Conservation (phyloP, 2,797 vertebrate genomes). For the Acipenser ruthenus region DNA sequence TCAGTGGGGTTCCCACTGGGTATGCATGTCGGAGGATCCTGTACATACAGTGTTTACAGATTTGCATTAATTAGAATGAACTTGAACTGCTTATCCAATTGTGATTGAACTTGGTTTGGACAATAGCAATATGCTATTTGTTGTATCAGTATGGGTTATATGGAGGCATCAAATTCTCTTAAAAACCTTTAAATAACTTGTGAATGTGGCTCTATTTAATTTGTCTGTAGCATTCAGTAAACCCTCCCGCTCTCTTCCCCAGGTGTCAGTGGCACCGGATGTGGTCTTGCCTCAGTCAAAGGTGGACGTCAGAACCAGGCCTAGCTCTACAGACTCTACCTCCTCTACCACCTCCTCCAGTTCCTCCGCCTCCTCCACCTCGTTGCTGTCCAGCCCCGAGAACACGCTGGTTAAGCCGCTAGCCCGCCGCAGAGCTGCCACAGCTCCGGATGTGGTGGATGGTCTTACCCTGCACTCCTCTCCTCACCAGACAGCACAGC, state of each 20-base stretch:
- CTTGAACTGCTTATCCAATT: too few relatives aligned
- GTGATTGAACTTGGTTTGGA: too few relatives aligned
- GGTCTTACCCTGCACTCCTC: slow-evolving; percentile 26
- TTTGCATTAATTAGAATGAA: too few relatives aligned
- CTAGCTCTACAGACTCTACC: slow-evolving; percentile 44
- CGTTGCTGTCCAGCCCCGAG: slow-evolving; percentile 74
- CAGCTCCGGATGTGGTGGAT: slow-evolving; percentile 54
- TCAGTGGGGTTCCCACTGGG: too few relatives aligned
- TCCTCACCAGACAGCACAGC: slow-evolving; percentile 26
- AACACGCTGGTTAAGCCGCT: slow-evolving; percentile 74
- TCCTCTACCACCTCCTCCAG: slow-evolving; percentile 38
- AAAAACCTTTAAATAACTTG: too few relatives aligned
- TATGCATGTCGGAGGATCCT: too few relatives aligned
- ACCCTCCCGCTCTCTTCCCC: not conserved
- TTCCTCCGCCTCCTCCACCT: slow-evolving; percentile 60
- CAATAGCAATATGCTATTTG: too few relatives aligned
- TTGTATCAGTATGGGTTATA: too few relatives aligned
- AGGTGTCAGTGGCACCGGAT: slow-evolving; percentile 53
- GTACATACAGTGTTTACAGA: too few relatives aligned
- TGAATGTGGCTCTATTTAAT: too few relatives aligned
- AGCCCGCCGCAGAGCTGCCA: slow-evolving; percentile 23
- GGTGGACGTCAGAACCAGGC: slow-evolving; percentile 28
- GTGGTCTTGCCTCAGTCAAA: slow-evolving; percentile 28
- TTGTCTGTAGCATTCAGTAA: too few relatives aligned
- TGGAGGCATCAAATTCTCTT: too few relatives aligned